phyloP scores from a whole-genome alignment of 2,113 vertebrate species.

The Natator depressus region DNA sequence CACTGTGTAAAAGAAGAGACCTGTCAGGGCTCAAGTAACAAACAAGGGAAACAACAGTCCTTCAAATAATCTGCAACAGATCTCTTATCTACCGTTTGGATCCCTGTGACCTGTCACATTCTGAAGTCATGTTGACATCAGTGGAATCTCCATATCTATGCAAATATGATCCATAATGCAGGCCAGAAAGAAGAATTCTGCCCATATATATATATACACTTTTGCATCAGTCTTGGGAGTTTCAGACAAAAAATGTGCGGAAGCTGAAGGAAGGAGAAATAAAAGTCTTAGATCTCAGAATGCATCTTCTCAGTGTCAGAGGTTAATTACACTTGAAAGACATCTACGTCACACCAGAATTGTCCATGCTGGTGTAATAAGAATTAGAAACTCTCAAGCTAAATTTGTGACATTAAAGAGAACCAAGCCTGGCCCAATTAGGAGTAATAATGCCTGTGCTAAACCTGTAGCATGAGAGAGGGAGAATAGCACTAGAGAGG shows the following conservation, averaged over 20 bases:
- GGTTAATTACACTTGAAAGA: neutral
- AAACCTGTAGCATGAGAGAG: rapidly evolving
- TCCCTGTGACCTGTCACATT: neutral
- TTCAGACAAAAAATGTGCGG: neutral
- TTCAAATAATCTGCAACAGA: neutral
- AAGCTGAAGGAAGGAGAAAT: neutral
- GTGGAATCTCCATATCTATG: neutral
- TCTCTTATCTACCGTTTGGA: neutral
- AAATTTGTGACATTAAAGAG: neutral
- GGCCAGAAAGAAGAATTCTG: neutral
- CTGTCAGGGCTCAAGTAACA: neutral
- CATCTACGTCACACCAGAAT: neutral
- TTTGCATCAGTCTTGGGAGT: neutral
- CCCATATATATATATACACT: neutral
- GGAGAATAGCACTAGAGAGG: neutral
- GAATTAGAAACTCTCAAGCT: neutral
- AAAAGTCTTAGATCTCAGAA: neutral
- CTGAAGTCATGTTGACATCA: neutral
- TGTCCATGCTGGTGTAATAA: neutral
- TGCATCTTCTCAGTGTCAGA: neutral
- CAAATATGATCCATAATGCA: neutral
- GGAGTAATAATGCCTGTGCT: neutral
- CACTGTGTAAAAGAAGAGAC: neutral
- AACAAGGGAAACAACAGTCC: neutral
- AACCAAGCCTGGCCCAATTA: neutral